These are phyloP conservation scores for Prionace glauca DNA, from an alignment of 2,797 vertebrate species.

Conservation along the genomic window DNA sequence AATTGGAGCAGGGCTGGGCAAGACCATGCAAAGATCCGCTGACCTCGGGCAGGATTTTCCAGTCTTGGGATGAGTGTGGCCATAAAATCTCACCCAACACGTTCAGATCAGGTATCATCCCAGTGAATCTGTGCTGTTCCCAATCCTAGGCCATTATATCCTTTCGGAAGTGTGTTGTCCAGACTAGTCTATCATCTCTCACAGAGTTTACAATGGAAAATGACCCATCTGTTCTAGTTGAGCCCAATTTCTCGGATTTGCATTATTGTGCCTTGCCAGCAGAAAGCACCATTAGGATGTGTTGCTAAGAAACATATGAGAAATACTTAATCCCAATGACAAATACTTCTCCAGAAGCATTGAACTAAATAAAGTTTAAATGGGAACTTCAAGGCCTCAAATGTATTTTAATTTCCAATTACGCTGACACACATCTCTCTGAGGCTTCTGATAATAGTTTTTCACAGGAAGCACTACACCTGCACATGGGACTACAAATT, in stretches of 20 bases:
- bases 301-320: neutral
- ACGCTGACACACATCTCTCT: neutral
- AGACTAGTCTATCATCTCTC: neutral
- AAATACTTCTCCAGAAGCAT: neutral
- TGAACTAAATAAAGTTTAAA: neutral
- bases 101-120: neutral
- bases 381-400: neutral
- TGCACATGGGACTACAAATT: neutral
- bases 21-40: too few species aligned
- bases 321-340: neutral
- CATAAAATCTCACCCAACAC: too few species aligned
- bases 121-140: neutral
- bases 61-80: too few species aligned
- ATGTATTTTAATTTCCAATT: slow-evolving; percentile 4
- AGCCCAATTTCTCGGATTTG: neutral
- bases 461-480: neutral
- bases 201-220: neutral
- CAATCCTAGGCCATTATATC: neutral
- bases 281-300: too few species aligned
- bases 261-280: neutral
- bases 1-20: too few species aligned
- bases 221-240: neutral
- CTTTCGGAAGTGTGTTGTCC: neutral
- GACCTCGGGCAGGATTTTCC: too few species aligned
- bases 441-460: too few species aligned